These are phyloP conservation scores for Rhysida immarginata DNA, from an alignment of 1,140 invertebrate species.

Conservation along the genomic window DNA sequence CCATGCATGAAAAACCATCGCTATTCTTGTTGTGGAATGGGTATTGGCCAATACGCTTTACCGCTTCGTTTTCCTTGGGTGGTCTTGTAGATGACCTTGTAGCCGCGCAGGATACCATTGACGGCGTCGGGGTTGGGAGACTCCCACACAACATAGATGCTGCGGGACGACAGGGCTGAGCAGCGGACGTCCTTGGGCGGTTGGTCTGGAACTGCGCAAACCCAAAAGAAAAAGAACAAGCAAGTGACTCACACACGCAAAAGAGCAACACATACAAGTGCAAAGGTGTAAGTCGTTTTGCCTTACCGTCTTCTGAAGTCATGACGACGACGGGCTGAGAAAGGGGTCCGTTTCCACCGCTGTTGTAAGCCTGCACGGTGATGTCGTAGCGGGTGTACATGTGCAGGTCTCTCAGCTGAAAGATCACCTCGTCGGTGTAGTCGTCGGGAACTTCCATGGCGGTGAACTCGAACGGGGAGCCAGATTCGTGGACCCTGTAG, in stretches of 20 bases:
- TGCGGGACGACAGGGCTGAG: slow-evolving; percentile 2
- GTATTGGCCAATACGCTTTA: too few relatives aligned
- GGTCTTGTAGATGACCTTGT: slow-evolving; percentile 3
- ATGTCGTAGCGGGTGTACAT: slow-evolving; percentile 90
- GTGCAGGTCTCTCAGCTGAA: slow-evolving; percentile 54
- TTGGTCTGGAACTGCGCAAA: not conserved
- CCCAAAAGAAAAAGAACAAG: not conserved
- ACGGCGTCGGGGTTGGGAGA: not conserved
- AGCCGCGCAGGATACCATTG: slow-evolving; percentile 2
- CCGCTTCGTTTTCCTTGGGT: too few relatives aligned
- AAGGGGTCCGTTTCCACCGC: slow-evolving; percentile 77
- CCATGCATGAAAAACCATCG: too few relatives aligned
- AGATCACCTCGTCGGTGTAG: slow-evolving; percentile 65
- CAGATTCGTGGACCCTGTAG: slow-evolving; percentile 61
- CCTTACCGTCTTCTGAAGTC: slow-evolving; percentile 59
- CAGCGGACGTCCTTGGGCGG: not conserved
- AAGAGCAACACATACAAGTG: not conserved
- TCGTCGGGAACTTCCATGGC: slow-evolving; percentile 82
- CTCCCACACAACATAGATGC: slow-evolving; percentile 5
- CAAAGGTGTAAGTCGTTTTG: not conserved
- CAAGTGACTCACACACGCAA: not conserved
- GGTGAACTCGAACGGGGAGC: slow-evolving; percentile 80
- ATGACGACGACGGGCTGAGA: slow-evolving; percentile 76
- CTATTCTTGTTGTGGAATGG: too few relatives aligned
- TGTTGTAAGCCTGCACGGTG: slow-evolving; percentile 89